A percentile compares a stretch with the other conserved stretches of the same genome.
phyloP scores from a whole-genome alignment of 1,140 invertebrate genomes.

The Agrilus planipennis region DNA sequence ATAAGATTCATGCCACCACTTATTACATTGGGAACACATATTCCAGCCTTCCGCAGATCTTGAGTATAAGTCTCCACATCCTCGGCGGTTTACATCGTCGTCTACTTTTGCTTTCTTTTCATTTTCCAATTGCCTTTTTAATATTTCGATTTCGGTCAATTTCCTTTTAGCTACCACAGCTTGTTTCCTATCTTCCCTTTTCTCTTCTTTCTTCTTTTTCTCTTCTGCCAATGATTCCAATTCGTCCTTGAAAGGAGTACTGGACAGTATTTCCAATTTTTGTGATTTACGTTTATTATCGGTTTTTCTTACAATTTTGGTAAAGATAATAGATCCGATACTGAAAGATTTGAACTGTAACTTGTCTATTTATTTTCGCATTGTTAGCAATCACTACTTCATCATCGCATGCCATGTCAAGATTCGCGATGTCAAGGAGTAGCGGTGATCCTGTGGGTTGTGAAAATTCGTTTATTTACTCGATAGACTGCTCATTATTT shows the following conservation, averaged over 20 bases:
- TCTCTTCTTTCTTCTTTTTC: conserved; percentile 1
- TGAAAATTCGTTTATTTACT: conserved; percentile 3
- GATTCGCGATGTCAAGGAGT: conserved; percentile 5
- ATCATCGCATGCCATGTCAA: conserved; percentile 7
- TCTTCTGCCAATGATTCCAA: conserved; percentile 3
- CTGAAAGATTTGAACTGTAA: neutral
- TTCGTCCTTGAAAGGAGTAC: conserved; percentile 8
- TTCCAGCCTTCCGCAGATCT: conserved; percentile 3
- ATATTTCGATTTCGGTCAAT: neutral
- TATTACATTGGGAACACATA: conserved; percentile 3
- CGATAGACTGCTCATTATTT: conserved; percentile 4
- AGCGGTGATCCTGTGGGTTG: neutral
- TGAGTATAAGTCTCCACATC: conserved; percentile 5
- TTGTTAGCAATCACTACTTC: conserved; percentile 4
- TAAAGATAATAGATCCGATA: conserved; percentile 8
- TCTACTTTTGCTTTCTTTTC: conserved; percentile 3
- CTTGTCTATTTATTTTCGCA: neutral
- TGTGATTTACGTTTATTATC: neutral
- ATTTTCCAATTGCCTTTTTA: neutral
- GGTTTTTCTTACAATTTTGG: conserved; percentile 4
- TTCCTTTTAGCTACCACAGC: neutral
- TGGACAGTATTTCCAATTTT: conserved; percentile 9
- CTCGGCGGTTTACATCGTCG: conserved; percentile 3
- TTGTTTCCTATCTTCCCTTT: neutral
- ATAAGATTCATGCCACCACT: conserved; percentile 6